A percentile compares a stretch with the other conserved stretches of the same genome.
Conservation (phyloP, 2,888 invertebrate genomes). For the Caenorhabditis macrosperma region DNA sequence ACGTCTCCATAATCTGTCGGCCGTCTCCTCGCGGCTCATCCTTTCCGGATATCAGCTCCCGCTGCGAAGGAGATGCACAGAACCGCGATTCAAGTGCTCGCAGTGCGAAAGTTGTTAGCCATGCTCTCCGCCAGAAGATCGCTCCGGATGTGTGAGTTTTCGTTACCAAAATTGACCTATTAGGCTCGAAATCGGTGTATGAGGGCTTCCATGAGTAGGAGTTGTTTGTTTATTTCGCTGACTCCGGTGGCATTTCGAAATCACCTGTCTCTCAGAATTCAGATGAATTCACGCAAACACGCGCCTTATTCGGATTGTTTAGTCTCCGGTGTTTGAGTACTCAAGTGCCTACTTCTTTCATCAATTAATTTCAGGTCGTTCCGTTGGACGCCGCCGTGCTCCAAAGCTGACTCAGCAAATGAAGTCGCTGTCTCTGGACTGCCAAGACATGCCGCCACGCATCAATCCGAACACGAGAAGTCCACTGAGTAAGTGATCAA, state of each 20-base stretch:
- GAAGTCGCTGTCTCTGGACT: slow-evolving; percentile 79
- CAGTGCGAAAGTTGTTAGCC: slow-evolving; percentile 48
- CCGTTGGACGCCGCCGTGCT: slow-evolving; percentile 71
- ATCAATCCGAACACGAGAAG: slow-evolving; percentile 58
- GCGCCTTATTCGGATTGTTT: too few relatives aligned
- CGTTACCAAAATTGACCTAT: not conserved
- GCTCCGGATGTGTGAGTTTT: slow-evolving; percentile 56
- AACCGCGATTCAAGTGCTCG: slow-evolving; percentile 51
- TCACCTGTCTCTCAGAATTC: slow-evolving; percentile 21
- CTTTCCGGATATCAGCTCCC: slow-evolving; percentile 43
- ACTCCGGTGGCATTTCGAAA: slow-evolving; percentile 5
- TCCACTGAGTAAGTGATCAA: slow-evolving; percentile 54
- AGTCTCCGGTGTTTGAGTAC: too few relatives aligned
- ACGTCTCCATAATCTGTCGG: slow-evolving; percentile 42
- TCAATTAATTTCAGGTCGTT: slow-evolving; percentile 66
- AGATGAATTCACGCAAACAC: slow-evolving; percentile 13
- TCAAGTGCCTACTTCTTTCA: too few relatives aligned
- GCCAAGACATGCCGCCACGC: slow-evolving; percentile 78
- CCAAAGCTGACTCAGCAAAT: slow-evolving; percentile 79
- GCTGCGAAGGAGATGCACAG: slow-evolving; percentile 29
- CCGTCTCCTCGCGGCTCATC: slow-evolving; percentile 42
- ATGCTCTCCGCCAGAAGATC: slow-evolving; percentile 60
- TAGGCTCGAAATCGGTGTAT: not conserved
- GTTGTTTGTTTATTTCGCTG: not conserved
- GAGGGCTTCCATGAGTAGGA: too few relatives aligned